phyloP scores from a whole-genome alignment of 2,797 vertebrate species.

The Cuculus canorus region DNA sequence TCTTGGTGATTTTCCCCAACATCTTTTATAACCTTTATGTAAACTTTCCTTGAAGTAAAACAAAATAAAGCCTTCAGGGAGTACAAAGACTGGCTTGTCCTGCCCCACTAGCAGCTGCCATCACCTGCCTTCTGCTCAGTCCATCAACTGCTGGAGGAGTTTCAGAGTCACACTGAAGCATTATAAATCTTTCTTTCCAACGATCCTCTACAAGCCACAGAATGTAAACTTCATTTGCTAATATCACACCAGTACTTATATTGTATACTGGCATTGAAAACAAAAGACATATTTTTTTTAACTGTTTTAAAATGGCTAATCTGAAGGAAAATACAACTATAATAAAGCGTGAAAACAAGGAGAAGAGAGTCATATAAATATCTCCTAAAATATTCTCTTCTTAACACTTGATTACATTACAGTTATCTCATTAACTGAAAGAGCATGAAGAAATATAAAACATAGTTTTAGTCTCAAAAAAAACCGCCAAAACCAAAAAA shows the following conservation, averaged over 20 bases:
- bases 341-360: neutral
- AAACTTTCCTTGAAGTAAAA: neutral
- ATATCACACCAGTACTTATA: neutral
- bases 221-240: neutral
- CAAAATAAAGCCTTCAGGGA: neutral
- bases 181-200: neutral
- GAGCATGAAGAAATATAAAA: neutral
- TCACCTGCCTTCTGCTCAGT: neutral
- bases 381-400: neutral
- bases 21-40: neutral
- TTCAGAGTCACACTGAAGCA: neutral
- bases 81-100: neutral
- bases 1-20: neutral
- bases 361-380: neutral
- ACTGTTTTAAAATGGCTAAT: neutral
- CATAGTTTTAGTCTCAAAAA: neutral
- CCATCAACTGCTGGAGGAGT: neutral
- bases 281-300: neutral
- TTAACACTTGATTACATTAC: neutral
- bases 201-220: neutral
- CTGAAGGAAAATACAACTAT: neutral
- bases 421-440: neutral
- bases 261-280: neutral
- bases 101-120: neutral
- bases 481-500: neutral